phyloP scores from a whole-genome alignment of 2,888 invertebrate species.

The Graphium colonna region DNA sequence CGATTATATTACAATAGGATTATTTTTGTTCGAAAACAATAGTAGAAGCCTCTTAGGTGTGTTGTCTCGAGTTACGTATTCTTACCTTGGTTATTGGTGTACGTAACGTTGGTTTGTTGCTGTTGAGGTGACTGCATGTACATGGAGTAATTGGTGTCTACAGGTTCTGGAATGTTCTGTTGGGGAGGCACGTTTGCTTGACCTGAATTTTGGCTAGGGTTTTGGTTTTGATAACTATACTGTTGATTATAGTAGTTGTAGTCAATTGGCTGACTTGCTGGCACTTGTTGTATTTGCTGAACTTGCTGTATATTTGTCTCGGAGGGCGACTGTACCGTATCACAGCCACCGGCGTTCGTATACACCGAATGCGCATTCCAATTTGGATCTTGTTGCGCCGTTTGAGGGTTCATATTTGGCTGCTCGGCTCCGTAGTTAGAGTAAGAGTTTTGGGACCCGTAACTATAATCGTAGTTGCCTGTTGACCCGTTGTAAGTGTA shows the following conservation, averaged over 20 bases:
- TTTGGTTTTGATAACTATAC: constrained; percentile 65
- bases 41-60: neutral
- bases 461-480: constrained; percentile 81
- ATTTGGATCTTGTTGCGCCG: constrained; percentile 43
- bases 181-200: constrained; percentile 48
- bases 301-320: constrained; percentile 38
- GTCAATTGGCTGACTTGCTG: constrained; percentile 23
- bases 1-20: constrained; percentile 1
- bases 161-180: constrained; percentile 39
- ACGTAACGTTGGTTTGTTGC: constrained; percentile 53
- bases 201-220: constrained; percentile 31
- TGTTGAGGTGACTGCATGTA: constrained; percentile 61
- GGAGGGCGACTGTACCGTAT: constrained; percentile 71
- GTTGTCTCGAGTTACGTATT: constrained; percentile 29
- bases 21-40: too few species aligned
- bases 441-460: constrained; percentile 79
- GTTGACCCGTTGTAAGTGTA: constrained; percentile 79
- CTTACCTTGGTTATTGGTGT: constrained; percentile 66
- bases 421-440: constrained; percentile 40
- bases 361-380: constrained; percentile 58
- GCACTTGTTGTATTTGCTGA: neutral
- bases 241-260: constrained; percentile 69
- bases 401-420: constrained; percentile 42
- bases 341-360: constrained; percentile 68
- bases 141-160: constrained; percentile 58